These are phyloP conservation scores for Bubalus kerabau DNA, from an alignment of 2,113 vertebrate genomes.

Conservation along the genomic window DNA sequence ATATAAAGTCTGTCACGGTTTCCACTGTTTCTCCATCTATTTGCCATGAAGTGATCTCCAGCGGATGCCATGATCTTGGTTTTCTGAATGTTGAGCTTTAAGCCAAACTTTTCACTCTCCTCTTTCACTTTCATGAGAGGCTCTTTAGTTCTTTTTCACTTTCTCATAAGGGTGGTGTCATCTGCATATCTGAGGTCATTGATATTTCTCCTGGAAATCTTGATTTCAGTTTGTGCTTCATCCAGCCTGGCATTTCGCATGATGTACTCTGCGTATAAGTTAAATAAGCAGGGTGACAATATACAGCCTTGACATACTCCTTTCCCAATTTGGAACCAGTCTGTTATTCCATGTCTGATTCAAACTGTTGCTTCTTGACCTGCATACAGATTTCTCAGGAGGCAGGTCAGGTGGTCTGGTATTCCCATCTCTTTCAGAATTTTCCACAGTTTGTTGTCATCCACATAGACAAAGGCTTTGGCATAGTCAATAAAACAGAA, in stretches of 20 bases:
- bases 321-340: background rate
- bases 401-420: background rate
- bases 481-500: background rate
- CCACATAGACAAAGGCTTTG: background rate
- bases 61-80: background rate
- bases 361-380: background rate
- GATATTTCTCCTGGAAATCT: background rate
- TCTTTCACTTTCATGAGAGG: background rate
- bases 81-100: background rate
- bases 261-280: background rate
- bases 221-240: background rate
- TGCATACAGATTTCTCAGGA: background rate
- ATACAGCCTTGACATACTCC: background rate
- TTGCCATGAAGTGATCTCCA: background rate
- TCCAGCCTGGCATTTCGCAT: fast-evolving
- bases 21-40: background rate
- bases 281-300: background rate
- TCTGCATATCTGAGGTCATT: background rate
- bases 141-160: background rate
- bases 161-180: background rate
- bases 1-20: background rate
- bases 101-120: background rate
- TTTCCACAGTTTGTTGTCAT: background rate
- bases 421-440: background rate
- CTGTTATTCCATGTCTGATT: background rate